Percentiles rank a stretch among this genome's conserved stretches.
phyloP scores from a whole-genome alignment of 2,888 invertebrate species.

The Drosophila paracracens region DNA sequence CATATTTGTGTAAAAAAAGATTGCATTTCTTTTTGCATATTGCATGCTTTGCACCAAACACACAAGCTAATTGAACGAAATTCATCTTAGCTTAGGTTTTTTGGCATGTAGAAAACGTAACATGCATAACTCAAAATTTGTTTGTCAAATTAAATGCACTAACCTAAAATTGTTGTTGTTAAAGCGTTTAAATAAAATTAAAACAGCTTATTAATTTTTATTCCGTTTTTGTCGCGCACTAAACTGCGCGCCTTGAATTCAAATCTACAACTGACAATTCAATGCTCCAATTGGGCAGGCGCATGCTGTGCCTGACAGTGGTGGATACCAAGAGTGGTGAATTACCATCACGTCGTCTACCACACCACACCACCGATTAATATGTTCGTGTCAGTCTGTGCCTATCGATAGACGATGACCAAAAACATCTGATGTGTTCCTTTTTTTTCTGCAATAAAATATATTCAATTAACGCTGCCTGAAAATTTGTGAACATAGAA shows the following conservation, averaged over 20 bases:
- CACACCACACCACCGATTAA: conserved; percentile 11
- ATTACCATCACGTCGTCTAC: not conserved
- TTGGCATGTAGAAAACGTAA: conserved; percentile 29
- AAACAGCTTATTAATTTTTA: conserved; percentile 16
- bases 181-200: conserved; percentile 39
- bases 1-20: not conserved
- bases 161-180: conserved; percentile 62
- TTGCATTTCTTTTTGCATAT: conserved; percentile 43
- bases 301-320: conserved; percentile 36
- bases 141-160: conserved; percentile 59
- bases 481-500: conserved; percentile 20
- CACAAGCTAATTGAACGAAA: conserved; percentile 5
- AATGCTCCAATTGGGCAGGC: conserved; percentile 41
- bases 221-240: conserved; percentile 34
- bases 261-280: conserved; percentile 53
- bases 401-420: conserved; percentile 44
- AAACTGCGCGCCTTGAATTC: conserved; percentile 54
- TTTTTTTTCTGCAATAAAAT: conserved; percentile 38
- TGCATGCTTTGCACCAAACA: conserved; percentile 27
- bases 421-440: conserved; percentile 56
- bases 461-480: conserved; percentile 42
- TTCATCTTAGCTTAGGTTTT: conserved; percentile 7
- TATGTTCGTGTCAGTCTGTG: not conserved
- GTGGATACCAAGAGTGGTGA: conserved; percentile 34
- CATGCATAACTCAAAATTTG: conserved; percentile 53